Conservation (phyloP, 2,113 vertebrate genomes). For the Oreochromis niloticus region DNA sequence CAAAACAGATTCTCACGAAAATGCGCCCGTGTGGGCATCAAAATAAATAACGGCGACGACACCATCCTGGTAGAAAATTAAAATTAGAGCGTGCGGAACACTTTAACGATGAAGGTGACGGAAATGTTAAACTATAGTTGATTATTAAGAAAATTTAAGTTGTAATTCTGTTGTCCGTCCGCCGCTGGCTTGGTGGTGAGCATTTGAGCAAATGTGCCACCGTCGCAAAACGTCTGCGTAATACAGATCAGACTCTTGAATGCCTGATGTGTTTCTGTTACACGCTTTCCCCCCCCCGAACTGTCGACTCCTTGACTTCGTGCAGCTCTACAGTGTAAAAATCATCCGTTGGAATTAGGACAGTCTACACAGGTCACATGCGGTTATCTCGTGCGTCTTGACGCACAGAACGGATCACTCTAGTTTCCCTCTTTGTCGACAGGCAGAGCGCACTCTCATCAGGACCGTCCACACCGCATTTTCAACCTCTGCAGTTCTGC, state of each 20-base stretch:
- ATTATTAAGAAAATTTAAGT: not conserved
- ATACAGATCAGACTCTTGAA: slow-evolving; percentile 13
- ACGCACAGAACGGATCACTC: slow-evolving; percentile 50
- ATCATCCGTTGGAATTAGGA: not conserved
- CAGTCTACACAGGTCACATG: slow-evolving; percentile 34
- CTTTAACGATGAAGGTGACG: not conserved
- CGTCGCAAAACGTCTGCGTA: slow-evolving; percentile 40
- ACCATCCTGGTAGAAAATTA: slow-evolving; percentile 20
- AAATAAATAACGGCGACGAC: slow-evolving; percentile 52
- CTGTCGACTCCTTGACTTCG: not conserved
- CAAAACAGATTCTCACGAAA: slow-evolving; percentile 36
- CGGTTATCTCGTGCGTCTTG: slow-evolving; percentile 54
- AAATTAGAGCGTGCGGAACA: not conserved
- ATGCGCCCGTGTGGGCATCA: slow-evolving; percentile 52
- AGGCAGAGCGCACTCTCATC: slow-evolving; percentile 63
- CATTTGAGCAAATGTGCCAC: slow-evolving; percentile 36
- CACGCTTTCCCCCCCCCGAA: not conserved
- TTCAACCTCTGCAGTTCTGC: slow-evolving; percentile 35
- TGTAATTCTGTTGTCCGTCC: slow-evolving; percentile 27
- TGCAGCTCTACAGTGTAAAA: not conserved
- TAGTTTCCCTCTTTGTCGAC: slow-evolving; percentile 49
- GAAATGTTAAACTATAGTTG: not conserved
- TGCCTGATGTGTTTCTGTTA: slow-evolving; percentile 10
- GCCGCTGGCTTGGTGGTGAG: slow-evolving; percentile 10
- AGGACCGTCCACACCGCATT: slow-evolving; percentile 45